Conservation (phyloP, 2,888 invertebrate genomes). For the Nycteola revayana region DNA sequence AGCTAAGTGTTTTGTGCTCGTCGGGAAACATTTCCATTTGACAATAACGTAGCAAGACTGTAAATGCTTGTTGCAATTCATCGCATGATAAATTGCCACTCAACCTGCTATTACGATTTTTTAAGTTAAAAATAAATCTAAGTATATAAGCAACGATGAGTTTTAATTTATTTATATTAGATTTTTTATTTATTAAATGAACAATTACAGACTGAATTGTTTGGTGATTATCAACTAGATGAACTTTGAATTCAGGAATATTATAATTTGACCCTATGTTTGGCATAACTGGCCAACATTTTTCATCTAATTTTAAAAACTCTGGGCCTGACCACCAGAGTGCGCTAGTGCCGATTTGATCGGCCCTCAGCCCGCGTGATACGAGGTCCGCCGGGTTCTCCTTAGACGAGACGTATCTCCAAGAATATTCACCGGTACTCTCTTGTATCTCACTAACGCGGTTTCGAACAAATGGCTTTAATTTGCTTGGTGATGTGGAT, state of each 20-base stretch:
- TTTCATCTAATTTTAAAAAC: slow-evolving; percentile 4
- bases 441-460: slow-evolving; percentile 1
- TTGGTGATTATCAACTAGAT: slow-evolving; percentile 1
- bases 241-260: slow-evolving; percentile 4
- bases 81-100: not conserved
- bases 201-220: slow-evolving; percentile 1
- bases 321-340: slow-evolving; percentile 30
- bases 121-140: slow-evolving; percentile 7
- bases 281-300: slow-evolving; percentile 2
- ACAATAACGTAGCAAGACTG: slow-evolving; percentile 1
- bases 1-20: not conserved
- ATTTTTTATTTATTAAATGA: slow-evolving; percentile 5
- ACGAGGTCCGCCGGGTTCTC: slow-evolving; percentile 4
- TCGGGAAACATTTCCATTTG: slow-evolving; percentile 9
- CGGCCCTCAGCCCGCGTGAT: slow-evolving; percentile 15
- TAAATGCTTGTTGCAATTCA: not conserved
- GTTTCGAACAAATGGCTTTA: not conserved
- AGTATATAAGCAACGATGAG: slow-evolving; percentile 1
- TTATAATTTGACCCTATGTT: slow-evolving; percentile 2
- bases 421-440: not conserved
- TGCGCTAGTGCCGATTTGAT: slow-evolving; percentile 7
- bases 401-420: slow-evolving; percentile 2
- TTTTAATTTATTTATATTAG: slow-evolving; percentile 1
- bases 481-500: not conserved
- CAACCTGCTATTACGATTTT: not conserved